Conservation (phyloP, 2,888 invertebrate species). For the Deilephila elpenor region DNA sequence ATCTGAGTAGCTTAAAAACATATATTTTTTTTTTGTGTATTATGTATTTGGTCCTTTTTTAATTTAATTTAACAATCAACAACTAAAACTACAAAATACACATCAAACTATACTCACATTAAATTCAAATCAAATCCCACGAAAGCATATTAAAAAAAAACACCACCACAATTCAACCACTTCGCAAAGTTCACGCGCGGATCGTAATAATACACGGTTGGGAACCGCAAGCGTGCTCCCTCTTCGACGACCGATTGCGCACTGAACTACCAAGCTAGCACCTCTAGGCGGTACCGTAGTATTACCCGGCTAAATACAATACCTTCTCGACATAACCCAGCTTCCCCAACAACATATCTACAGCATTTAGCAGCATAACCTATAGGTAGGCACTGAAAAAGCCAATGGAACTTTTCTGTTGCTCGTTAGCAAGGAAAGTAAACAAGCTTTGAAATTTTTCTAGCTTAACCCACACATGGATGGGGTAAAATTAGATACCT, state of each 20-base stretch:
- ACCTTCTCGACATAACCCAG: constrained; percentile 34
- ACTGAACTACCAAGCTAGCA: constrained; percentile 63
- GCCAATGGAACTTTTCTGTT: constrained; percentile 42
- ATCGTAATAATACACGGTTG: constrained; percentile 50
- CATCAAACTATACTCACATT: constrained; percentile 3
- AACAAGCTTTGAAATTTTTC: constrained; percentile 56
- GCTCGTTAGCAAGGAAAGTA: constrained; percentile 56
- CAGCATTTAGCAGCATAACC: constrained; percentile 44
- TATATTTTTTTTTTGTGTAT: neutral
- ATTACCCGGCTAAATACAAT: constrained; percentile 57
- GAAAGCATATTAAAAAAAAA: neutral
- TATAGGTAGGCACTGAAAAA: constrained; percentile 40
- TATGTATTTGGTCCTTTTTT: neutral
- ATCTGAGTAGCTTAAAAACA: too few relatives aligned
- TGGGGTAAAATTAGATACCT: constrained; percentile 2
- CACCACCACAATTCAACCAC: constrained; percentile 13
- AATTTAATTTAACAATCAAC: neutral
- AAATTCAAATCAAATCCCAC: constrained; percentile 18
- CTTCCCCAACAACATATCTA: constrained; percentile 31
- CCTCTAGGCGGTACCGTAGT: constrained; percentile 70
- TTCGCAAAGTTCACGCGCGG: constrained; percentile 54
- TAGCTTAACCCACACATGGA: constrained; percentile 41
- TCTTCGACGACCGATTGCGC: constrained; percentile 53
- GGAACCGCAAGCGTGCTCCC: constrained; percentile 53
- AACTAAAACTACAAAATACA: neutral